Base-by-base conservation (phyloP, 1,140 invertebrate species). In the Oncopodura yosiiana region DNA sequence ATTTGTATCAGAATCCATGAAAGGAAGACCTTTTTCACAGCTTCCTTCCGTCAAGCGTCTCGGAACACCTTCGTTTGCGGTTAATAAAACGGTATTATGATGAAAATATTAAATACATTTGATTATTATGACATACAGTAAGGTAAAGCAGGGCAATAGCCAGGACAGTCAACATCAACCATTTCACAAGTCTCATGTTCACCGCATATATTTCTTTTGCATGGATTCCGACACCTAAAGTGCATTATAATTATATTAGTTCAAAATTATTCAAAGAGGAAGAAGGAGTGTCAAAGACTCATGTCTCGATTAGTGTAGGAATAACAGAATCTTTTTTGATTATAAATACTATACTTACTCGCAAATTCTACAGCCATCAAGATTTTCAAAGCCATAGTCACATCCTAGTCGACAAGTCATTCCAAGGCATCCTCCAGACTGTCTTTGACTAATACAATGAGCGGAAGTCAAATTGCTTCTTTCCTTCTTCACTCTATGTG, bases 91-190 rank as follows among this genome's bases (percentile, higher is more conserved):
- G n/a, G n/a, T n/a, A n/a, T n/a, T 19, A 44, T 19, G 14, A 51
- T 19, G 26, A 44, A 34, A 43, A 49, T 36, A 9, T n/a, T 45
- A 8, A 45, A 21, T 16, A 44, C 9, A 24, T 36, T 37, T 24
- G 19, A n/a, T 30, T n/a, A 6, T 49, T 37, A 14, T 24, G 49
- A 73, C 75, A 75, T 66, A 78, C 86, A 90, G 0, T 83, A 83
- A 26, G 86, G 86, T 34, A 89, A 82, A 2, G 84, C 79, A 0
- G 86, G 83, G 67, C 86, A 90, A 61, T 85, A 82, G 39, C 83
- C 80, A 21, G 81, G 77, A 49, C 85, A 89, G 46, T 83, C 84
- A 0, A 87, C 84, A 56, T 88, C 84, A 0, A 87, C 82, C 64
- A 87, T 77, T 26, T 82, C 80, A 65, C 86, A 88, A 24, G 79